A percentile compares a stretch with the other conserved stretches of the same genome.
These are phyloP conservation scores for Sphaerophoria taeniata DNA, from an alignment of 2,888 invertebrate genomes.

Conservation along the genomic window DNA sequence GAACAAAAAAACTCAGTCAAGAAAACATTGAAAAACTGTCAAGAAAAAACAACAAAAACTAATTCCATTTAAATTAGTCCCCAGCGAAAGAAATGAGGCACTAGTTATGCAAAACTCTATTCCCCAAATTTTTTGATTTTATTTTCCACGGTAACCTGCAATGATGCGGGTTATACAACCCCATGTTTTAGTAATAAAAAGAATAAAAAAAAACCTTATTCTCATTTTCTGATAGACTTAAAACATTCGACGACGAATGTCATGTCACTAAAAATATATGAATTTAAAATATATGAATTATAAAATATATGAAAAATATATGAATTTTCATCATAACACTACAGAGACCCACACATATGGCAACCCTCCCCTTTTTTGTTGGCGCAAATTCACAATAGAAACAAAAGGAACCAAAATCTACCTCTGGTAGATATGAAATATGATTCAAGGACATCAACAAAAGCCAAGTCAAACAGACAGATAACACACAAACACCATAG, in stretches of 20 bases:
- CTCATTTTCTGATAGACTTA: constrained; percentile 52
- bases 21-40: too few relatives aligned
- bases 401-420: constrained; percentile 1
- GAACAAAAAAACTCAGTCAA: constrained; percentile 7
- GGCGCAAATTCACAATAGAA: neutral
- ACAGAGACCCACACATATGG: constrained; percentile 43
- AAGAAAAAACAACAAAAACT: too few relatives aligned
- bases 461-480: constrained; percentile 35
- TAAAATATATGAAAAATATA: too few relatives aligned
- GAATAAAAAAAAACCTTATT: constrained; percentile 7
- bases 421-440: constrained; percentile 18
- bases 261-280: constrained; percentile 70
- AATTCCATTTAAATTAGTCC: constrained; percentile 58
- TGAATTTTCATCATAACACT: constrained; percentile 51
- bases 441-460: constrained; percentile 67
- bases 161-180: neutral
- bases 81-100: constrained; percentile 22
- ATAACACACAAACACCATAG: constrained; percentile 16
- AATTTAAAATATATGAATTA: too few relatives aligned
- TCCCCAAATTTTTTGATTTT: neutral
- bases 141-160: constrained; percentile 3
- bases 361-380: neutral
- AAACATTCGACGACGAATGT: constrained; percentile 61
- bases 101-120: constrained; percentile 13
- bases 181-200: constrained; percentile 1